Percentiles rank a stretch among this genome's conserved stretches.
phyloP scores from a whole-genome alignment of 2,797 vertebrate species.

The Coregonus ussuriensis region DNA sequence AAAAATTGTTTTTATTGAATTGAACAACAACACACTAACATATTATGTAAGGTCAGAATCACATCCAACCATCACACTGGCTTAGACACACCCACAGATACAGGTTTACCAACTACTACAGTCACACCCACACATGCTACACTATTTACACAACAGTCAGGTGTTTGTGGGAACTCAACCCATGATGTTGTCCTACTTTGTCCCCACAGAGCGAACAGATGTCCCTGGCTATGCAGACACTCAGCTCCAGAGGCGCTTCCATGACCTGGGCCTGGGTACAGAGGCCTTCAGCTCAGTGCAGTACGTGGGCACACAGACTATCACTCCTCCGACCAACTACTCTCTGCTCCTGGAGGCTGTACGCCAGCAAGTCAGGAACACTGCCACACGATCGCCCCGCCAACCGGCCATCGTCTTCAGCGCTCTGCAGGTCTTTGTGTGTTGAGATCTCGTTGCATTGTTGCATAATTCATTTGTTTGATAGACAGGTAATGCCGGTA shows the following conservation, averaged over 20 bases:
- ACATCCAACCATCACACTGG: too few relatives aligned
- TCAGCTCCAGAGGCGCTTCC: constrained; percentile 81
- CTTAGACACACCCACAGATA: too few relatives aligned
- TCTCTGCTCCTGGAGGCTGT: constrained; percentile 67
- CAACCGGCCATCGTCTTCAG: constrained; percentile 80
- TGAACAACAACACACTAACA: too few relatives aligned
- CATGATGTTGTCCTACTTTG: neutral
- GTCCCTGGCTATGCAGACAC: constrained; percentile 69
- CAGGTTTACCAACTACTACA: too few relatives aligned
- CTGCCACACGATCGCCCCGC: constrained; percentile 78
- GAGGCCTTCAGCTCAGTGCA: constrained; percentile 84
- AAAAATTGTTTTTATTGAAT: too few relatives aligned
- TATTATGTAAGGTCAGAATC: too few relatives aligned
- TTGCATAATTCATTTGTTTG: neutral
- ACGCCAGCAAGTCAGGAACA: constrained; percentile 76
- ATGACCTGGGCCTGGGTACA: constrained; percentile 74
- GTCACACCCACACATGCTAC: too few relatives aligned
- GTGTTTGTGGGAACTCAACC: too few relatives aligned
- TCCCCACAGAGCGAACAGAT: constrained; percentile 61
- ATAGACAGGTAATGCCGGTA: too few relatives aligned
- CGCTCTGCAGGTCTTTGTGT: constrained; percentile 74
- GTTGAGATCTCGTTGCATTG: neutral
- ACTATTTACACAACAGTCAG: too few relatives aligned
- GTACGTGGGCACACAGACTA: constrained; percentile 82
- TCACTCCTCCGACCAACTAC: constrained; percentile 80